phyloP scores from a whole-genome alignment of 37 sponge, comb jelly and placozoan genomes.

The Corticium candelabrum region DNA sequence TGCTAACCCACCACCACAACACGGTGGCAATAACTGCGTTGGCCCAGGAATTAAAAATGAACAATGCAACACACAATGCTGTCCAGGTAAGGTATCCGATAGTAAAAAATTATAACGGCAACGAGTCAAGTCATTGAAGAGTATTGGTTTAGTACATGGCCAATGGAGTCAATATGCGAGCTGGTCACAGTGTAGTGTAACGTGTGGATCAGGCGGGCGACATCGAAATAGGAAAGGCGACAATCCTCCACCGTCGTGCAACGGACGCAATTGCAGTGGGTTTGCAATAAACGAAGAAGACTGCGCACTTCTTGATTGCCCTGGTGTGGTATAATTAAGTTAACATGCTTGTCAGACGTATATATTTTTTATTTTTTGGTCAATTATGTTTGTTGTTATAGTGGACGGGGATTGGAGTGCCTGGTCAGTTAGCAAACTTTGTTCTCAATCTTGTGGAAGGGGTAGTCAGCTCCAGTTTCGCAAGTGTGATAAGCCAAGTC shows the following conservation, averaged over 20 bases:
- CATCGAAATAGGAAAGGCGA: neutral
- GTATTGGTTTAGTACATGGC: constrained; percentile 3
- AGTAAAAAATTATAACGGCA: too few relatives aligned
- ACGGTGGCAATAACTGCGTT: too few relatives aligned
- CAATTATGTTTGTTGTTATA: too few relatives aligned
- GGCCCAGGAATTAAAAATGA: neutral
- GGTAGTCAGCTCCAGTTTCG: neutral
- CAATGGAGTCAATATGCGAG: neutral
- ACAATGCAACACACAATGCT: neutral
- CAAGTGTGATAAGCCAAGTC: neutral
- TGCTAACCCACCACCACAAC: too few relatives aligned
- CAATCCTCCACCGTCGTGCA: neutral
- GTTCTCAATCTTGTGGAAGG: neutral
- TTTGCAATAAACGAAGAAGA: too few relatives aligned
- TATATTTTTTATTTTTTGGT: too few relatives aligned
- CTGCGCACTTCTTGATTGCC: too few relatives aligned
- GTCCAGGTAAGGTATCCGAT: neutral
- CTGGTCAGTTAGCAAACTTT: neutral
- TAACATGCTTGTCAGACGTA: too few relatives aligned
- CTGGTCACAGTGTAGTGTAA: neutral
- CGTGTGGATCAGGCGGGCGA: neutral
- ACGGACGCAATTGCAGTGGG: neutral
- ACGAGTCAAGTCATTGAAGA: too few relatives aligned
- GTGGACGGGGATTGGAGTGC: neutral
- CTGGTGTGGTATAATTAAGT: too few relatives aligned